phyloP scores from a whole-genome alignment of 2,888 invertebrate genomes.

The Xanthorhoe spadicearia region DNA sequence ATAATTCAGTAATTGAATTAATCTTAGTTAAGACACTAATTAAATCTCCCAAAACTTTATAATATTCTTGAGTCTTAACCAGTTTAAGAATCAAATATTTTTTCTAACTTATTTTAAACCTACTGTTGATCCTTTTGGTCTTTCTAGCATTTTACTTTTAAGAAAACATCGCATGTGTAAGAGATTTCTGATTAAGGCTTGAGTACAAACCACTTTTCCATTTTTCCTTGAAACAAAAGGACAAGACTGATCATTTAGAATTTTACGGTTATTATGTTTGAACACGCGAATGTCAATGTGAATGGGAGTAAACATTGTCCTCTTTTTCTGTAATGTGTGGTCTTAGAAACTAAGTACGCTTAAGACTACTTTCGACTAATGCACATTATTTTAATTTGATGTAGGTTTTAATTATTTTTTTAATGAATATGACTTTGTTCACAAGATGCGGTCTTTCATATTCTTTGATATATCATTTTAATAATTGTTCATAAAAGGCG shows the following conservation, averaged over 20 bases:
- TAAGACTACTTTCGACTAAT: neutral
- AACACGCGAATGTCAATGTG: constrained; percentile 40
- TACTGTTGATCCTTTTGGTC: neutral
- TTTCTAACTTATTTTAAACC: too few species aligned
- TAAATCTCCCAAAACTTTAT: too few species aligned
- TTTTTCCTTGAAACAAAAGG: constrained; percentile 36
- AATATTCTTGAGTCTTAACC: too few species aligned
- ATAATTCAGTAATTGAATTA: too few species aligned
- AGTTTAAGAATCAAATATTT: too few species aligned
- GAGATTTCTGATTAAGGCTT: constrained; percentile 19
- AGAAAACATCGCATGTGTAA: constrained; percentile 15
- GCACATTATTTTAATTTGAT: too few species aligned
- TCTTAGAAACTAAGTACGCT: neutral
- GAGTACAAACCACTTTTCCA: constrained; percentile 36
- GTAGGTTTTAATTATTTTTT: too few species aligned
- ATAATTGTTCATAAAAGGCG: too few species aligned
- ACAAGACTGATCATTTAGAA: constrained; percentile 37
- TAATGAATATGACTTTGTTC: too few species aligned
- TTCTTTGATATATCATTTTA: too few species aligned
- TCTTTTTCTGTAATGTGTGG: constrained; percentile 8
- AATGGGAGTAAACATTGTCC: constrained; percentile 10
- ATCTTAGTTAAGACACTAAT: too few species aligned
- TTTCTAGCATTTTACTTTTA: neutral
- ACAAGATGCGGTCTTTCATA: too few species aligned
- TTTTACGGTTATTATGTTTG: constrained; percentile 35